These are phyloP conservation scores for Caenorhabditis drosophilae DNA, from an alignment of 2,888 invertebrate genomes.

Conservation along the genomic window DNA sequence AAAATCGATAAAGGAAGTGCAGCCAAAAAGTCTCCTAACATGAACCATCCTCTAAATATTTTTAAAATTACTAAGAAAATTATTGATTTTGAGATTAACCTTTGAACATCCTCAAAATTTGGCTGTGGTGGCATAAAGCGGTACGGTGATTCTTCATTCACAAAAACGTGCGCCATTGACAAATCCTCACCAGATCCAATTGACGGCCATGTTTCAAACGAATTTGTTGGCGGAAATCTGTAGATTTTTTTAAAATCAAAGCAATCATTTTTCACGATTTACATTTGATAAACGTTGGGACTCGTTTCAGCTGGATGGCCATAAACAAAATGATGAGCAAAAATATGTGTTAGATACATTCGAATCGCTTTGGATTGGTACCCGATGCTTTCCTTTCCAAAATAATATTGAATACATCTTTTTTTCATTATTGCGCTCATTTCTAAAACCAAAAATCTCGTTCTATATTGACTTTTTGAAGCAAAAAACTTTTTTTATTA, in stretches of 20 bases:
- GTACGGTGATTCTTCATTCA: slow-evolving; percentile 40
- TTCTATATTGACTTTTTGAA: no score
- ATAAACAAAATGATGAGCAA: slow-evolving; percentile 51
- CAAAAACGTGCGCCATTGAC: slow-evolving; percentile 7
- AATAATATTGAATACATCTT: slow-evolving; percentile 16
- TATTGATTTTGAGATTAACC: not conserved
- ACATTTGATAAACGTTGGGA: slow-evolving; percentile 4
- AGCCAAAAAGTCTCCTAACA: slow-evolving; percentile 51
- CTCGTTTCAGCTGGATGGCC: slow-evolving; percentile 9
- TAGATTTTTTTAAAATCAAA: slow-evolving; percentile 6
- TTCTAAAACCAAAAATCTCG: no score
- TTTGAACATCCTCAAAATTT: slow-evolving; percentile 16
- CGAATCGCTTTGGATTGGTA: slow-evolving; percentile 53
- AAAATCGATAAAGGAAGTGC: slow-evolving; percentile 59
- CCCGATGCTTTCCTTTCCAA: slow-evolving; percentile 27
- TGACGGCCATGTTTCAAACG: slow-evolving; percentile 9
- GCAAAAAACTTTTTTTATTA: no score
- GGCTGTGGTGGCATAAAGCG: slow-evolving; percentile 57
- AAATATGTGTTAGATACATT: slow-evolving; percentile 46
- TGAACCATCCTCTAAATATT: slow-evolving; percentile 63
- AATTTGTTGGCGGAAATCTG: slow-evolving; percentile 34
- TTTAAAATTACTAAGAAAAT: no score
- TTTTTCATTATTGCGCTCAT: no score
- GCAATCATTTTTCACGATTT: no score
- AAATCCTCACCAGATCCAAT: no score